These are phyloP conservation scores for Enteromius anoplus DNA, from an alignment of 2,797 vertebrate species.

Conservation along the genomic window DNA sequence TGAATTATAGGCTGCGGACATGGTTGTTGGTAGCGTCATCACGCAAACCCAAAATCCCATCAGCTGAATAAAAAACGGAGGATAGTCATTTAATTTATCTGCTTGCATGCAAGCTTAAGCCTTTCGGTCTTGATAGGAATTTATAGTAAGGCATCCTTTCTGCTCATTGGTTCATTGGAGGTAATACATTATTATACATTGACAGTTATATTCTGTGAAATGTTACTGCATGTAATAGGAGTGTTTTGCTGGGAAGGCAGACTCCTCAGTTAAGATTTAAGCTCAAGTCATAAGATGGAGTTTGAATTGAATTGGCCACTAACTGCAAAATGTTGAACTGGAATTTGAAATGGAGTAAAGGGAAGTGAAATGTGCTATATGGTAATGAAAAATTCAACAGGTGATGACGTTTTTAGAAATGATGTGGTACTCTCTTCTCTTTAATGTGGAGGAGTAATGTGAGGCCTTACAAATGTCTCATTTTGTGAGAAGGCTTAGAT, in stretches of 20 bases:
- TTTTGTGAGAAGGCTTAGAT: not conserved
- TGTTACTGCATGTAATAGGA: not conserved
- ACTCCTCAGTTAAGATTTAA: not conserved
- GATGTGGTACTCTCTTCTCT: not conserved
- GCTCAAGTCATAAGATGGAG: not conserved
- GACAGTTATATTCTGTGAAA: not conserved
- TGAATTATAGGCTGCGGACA: slow-evolving; percentile 10
- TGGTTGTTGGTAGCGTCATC: slow-evolving; percentile 1
- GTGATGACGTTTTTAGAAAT: not conserved
- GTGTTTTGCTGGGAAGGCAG: not conserved
- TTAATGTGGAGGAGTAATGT: not conserved
- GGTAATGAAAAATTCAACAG: not conserved
- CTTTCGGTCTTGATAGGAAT: not conserved
- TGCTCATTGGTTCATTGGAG: not conserved
- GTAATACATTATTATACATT: not conserved
- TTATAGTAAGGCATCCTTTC: not conserved
- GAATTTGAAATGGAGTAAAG: not conserved
- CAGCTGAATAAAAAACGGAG: not conserved
- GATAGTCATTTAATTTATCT: slow-evolving; percentile 8
- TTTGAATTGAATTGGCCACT: not conserved
- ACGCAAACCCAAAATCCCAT: slow-evolving; percentile 27
- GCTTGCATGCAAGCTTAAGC: not conserved
- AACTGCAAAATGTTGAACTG: not conserved
- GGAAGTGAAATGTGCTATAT: not conserved
- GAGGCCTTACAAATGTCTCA: not conserved